phyloP scores from a whole-genome alignment of 2,888 invertebrate genomes.

The Synanthedon vespiformis region DNA sequence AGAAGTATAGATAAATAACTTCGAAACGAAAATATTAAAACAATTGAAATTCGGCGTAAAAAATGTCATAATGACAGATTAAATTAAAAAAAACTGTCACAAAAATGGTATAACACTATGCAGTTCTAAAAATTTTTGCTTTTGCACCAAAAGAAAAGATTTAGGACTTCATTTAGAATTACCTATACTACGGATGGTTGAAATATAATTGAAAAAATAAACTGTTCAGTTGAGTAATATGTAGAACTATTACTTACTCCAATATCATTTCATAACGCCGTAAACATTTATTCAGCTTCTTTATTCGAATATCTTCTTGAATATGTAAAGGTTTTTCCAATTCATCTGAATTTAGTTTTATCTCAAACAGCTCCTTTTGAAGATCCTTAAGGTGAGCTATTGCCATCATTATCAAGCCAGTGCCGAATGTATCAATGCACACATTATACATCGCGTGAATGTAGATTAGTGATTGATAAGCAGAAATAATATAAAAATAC shows the following conservation, averaged over 20 bases:
- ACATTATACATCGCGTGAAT: slow-evolving; percentile 2
- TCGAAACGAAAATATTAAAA: no score
- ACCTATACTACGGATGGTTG: background rate
- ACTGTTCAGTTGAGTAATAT: background rate
- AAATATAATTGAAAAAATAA: background rate
- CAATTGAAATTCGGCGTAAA: no score
- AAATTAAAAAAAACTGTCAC: no score
- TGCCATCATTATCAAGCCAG: background rate
- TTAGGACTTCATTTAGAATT: background rate
- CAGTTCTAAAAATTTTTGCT: no score
- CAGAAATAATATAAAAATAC: background rate
- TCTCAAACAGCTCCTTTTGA: background rate
- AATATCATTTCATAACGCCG: background rate
- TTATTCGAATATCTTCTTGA: background rate
- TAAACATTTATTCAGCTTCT: background rate
- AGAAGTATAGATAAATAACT: no score
- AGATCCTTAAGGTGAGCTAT: background rate
- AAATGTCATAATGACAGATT: no score
- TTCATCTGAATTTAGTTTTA: background rate
- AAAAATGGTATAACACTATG: no score
- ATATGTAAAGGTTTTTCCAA: background rate
- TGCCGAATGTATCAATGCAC: background rate
- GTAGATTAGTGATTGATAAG: background rate
- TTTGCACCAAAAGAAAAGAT: no score
- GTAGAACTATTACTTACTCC: background rate